Conservation (phyloP, 2,113 vertebrate species). For the Prochilodus magdalenae region DNA sequence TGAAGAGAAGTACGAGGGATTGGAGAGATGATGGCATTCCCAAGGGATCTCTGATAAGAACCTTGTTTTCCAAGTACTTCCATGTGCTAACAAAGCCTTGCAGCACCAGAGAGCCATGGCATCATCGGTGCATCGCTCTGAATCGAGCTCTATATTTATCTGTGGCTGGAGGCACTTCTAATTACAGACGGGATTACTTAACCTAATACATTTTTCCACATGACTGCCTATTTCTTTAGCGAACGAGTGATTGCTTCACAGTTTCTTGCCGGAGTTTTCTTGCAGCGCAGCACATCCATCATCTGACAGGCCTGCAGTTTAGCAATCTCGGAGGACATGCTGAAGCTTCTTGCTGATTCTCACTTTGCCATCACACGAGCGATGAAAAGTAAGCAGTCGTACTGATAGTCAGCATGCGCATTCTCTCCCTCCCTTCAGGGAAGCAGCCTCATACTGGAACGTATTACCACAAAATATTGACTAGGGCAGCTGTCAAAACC, state of each 20-base stretch:
- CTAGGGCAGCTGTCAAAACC: slow-evolving; percentile 12
- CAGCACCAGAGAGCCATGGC: not conserved
- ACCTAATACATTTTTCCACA: not conserved
- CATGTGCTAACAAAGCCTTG: slow-evolving; percentile 2
- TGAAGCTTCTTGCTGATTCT: slow-evolving; percentile 1
- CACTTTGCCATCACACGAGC: not conserved
- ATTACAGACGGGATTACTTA: slow-evolving; percentile 8
- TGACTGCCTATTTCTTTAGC: not conserved
- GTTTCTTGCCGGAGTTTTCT: not conserved
- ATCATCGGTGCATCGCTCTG: not conserved
- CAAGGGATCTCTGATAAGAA: slow-evolving; percentile 10
- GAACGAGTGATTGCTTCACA: not conserved
- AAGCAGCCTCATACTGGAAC: not conserved
- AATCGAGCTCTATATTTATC: not conserved
- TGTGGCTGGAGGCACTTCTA: slow-evolving; percentile 7
- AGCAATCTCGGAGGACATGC: not conserved
- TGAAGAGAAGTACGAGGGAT: not conserved
- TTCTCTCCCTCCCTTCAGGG: slow-evolving; percentile 1
- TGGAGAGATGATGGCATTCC: slow-evolving; percentile 6
- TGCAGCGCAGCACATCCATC: not conserved
- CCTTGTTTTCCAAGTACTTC: not conserved
- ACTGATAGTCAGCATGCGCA: slow-evolving; percentile 17
- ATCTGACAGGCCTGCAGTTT: slow-evolving; percentile 6
- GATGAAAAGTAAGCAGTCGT: slow-evolving; percentile 17
- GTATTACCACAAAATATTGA: slow-evolving; percentile 18